These are phyloP conservation scores for Actenoides hombroni DNA, from an alignment of 2,113 vertebrate species.

Conservation along the genomic window DNA sequence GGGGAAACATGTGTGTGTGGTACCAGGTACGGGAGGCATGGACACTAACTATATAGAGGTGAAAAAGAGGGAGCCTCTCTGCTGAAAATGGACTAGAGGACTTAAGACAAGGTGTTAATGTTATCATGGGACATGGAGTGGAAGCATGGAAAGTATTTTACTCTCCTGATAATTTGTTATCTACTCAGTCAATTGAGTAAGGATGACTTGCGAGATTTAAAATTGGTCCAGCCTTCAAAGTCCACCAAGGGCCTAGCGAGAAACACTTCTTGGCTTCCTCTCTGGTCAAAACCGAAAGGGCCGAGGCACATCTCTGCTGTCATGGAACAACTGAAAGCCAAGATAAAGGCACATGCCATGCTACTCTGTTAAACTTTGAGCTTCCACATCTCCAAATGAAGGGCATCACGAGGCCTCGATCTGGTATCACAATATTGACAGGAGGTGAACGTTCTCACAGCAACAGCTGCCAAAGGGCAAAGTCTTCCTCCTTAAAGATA, in stretches of 20 bases:
- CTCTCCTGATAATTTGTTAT: not conserved
- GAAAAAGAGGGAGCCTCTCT: not conserved
- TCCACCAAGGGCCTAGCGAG: not conserved
- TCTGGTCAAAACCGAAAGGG: not conserved
- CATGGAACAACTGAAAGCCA: not conserved
- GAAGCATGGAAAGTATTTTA: not conserved
- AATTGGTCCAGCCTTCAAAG: not conserved
- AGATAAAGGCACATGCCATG: not conserved
- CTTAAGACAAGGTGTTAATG: not conserved
- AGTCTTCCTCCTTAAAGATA: not conserved
- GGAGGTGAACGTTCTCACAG: not conserved
- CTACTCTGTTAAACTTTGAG: not conserved
- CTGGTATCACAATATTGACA: not conserved
- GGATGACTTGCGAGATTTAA: not conserved
- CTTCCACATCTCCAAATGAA: not conserved
- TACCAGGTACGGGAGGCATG: not conserved
- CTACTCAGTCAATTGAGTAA: not conserved
- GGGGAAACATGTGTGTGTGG: not conserved
- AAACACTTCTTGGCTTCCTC: not conserved
- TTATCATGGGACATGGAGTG: not conserved
- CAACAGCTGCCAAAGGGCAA: not conserved
- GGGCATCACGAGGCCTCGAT: not conserved
- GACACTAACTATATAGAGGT: not conserved
- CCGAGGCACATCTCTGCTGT: not conserved
- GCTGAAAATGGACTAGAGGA: not conserved